phyloP scores from a whole-genome alignment of 1,140 invertebrate species.

The Elysia chlorotica region DNA sequence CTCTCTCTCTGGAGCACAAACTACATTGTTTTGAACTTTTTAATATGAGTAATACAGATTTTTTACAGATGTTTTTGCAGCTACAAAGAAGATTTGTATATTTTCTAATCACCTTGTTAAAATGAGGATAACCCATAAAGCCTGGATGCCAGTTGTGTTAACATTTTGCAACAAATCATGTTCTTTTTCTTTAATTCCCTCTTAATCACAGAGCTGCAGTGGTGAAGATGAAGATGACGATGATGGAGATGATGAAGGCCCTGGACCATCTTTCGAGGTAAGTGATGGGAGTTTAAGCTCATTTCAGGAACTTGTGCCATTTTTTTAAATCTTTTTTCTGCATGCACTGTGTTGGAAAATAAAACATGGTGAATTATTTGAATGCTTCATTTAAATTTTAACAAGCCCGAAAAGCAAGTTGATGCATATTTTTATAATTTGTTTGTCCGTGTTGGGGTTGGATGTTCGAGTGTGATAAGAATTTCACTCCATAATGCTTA shows the following conservation, averaged over 20 bases:
- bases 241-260: slow-evolving; percentile 74
- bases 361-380: neutral
- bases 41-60: too few species aligned
- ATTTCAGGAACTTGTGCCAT: neutral
- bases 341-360: neutral
- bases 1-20: too few species aligned
- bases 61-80: too few species aligned
- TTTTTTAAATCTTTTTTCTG: neutral
- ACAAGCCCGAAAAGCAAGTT: neutral
- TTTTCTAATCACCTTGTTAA: too few species aligned
- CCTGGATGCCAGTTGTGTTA: too few species aligned
- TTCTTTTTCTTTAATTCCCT: slow-evolving; percentile 4
- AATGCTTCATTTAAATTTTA: neutral
- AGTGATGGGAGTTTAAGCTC: too few species aligned
- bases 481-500: neutral
- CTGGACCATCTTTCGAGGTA: slow-evolving; percentile 93
- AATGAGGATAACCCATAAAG: too few species aligned
- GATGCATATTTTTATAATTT: neutral
- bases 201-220: slow-evolving; percentile 74
- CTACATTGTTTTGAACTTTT: too few species aligned
- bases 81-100: too few species aligned
- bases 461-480: neutral
- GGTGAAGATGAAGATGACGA: slow-evolving; percentile 90
- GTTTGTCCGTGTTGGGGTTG: neutral
- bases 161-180: neutral